Evolutionary conservation across 2,797 vertebrate genomes (phyloP).

Genomic region (Smutsia temminckii): DNA sequence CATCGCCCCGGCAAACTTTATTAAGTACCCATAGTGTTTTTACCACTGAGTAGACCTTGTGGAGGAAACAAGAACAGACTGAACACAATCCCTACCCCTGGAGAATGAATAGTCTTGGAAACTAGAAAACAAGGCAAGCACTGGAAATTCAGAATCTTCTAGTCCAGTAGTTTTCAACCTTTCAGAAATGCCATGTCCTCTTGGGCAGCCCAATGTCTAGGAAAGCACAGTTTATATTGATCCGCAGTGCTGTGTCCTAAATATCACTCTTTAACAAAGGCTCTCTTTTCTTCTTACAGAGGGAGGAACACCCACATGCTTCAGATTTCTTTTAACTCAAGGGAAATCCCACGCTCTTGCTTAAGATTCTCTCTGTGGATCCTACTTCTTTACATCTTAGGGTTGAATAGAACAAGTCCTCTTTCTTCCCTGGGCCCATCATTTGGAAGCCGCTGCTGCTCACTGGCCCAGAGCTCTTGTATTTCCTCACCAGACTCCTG

Average conservation of each 20-base stretch:
- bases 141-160: not conserved
- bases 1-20: not conserved
- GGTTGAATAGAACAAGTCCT: not conserved
- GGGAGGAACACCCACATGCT: not conserved
- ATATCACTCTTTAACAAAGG: not conserved
- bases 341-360: too few species aligned
- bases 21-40: not conserved
- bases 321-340: not conserved
- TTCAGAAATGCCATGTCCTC: not conserved
- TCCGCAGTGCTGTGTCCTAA: not conserved
- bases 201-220: not conserved
- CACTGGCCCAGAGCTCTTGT: not conserved
- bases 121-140: not conserved
- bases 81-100: not conserved
- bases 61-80: not conserved
- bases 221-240: not conserved
- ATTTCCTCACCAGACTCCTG: not conserved
- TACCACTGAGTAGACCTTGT: not conserved
- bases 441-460: not conserved
- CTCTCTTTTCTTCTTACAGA: not conserved
- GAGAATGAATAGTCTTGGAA: not conserved
- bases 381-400: not conserved
- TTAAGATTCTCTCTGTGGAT: not conserved
- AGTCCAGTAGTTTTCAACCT: not conserved
- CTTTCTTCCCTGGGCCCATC: not conserved